These are phyloP conservation scores for Siniperca knerii DNA, from an alignment of 2,113 vertebrate species.

Conservation along the genomic window DNA sequence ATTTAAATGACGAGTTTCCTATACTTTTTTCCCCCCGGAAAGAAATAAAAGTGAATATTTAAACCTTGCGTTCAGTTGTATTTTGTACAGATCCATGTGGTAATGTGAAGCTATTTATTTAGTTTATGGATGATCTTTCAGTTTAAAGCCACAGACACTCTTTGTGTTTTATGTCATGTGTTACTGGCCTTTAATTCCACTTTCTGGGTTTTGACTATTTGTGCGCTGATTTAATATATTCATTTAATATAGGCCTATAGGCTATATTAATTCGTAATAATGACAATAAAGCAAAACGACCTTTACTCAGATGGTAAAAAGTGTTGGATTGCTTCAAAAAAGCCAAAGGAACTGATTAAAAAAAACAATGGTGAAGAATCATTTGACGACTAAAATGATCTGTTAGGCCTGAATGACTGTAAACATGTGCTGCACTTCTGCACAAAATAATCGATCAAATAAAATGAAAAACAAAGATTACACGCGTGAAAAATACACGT, in stretches of 20 bases:
- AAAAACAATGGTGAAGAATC: neutral
- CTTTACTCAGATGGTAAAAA: neutral
- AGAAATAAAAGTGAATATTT: conserved; percentile 81
- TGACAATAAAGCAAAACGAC: neutral
- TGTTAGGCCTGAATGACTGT: neutral
- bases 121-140: neutral
- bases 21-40: conserved; percentile 53
- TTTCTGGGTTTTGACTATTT: neutral
- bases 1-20: conserved; percentile 85
- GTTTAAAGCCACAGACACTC: neutral
- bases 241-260: too few species aligned
- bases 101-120: neutral
- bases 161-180: neutral
- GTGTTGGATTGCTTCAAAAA: neutral
- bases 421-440: neutral
- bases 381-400: neutral
- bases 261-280: neutral
- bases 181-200: neutral
- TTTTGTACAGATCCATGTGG: conserved; percentile 45
- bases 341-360: neutral
- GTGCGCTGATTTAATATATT: neutral
- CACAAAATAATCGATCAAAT: conserved; percentile 13
- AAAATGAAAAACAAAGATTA: neutral
- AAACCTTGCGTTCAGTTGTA: conserved; percentile 63
- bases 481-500: neutral